phyloP scores from a whole-genome alignment of 2,888 invertebrate species.

The Bellardia bayeri region DNA sequence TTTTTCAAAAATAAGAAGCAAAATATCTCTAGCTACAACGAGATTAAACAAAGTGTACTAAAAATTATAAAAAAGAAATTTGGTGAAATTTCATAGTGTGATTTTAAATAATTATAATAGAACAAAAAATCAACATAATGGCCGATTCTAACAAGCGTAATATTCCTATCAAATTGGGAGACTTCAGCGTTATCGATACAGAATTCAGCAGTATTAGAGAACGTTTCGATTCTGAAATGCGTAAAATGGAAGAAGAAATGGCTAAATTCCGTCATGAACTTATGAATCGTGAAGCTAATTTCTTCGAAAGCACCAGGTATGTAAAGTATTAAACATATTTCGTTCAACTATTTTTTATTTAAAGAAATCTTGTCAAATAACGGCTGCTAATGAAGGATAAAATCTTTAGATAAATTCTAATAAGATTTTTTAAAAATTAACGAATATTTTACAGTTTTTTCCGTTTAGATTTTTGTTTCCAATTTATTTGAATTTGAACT shows the following conservation, averaged over 20 bases:
- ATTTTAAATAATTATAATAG: conserved; percentile 60
- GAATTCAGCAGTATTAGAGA: conserved; percentile 98
- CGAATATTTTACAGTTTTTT: conserved; percentile 36
- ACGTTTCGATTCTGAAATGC: conserved; percentile 98
- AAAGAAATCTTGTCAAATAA: conserved; percentile 35
- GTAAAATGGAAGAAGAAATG: conserved; percentile 99
- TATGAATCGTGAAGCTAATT: conserved; percentile 96
- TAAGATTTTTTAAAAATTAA: not conserved
- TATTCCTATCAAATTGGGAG: conserved; percentile 96
- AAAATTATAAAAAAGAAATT: conserved; percentile 42
- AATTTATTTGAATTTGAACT: not conserved
- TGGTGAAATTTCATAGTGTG: conserved; percentile 60
- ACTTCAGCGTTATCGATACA: conserved; percentile 97
- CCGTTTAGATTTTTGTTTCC: not conserved
- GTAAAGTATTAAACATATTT: not conserved
- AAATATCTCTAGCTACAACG: conserved; percentile 50
- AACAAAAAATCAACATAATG: conserved; percentile 85
- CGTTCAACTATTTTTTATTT: not conserved
- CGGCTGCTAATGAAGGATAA: conserved; percentile 18
- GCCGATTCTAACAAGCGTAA: conserved; percentile 94
- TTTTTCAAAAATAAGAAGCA: not conserved
- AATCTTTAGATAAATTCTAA: not conserved
- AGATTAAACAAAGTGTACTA: conserved; percentile 51
- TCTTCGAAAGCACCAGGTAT: conserved; percentile 96
- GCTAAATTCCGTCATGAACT: conserved; percentile 96